A percentile compares a stretch with the other conserved stretches of the same genome.
phyloP scores from a whole-genome alignment of 2,797 vertebrate genomes.

The Hippopotamyrus pictus region DNA sequence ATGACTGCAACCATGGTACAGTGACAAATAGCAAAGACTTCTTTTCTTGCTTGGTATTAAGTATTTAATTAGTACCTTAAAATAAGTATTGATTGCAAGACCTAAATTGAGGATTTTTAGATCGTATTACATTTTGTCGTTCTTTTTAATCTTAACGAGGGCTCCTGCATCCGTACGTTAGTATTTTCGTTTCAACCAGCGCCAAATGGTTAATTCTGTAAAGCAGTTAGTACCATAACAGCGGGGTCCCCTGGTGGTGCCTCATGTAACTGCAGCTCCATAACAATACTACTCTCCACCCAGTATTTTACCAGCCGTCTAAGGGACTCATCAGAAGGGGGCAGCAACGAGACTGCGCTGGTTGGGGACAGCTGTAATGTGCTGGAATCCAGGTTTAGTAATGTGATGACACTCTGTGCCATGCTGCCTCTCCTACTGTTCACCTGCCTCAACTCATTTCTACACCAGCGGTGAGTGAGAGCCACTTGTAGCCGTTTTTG shows the following conservation, averaged over 20 bases:
- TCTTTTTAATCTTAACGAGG: not conserved
- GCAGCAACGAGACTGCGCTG: not conserved
- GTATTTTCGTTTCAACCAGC: not conserved
- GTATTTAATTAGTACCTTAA: not conserved
- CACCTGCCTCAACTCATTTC: constrained; percentile 81
- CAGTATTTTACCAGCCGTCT: constrained; percentile 80
- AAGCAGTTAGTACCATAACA: not conserved
- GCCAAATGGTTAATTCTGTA: not conserved
- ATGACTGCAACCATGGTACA: constrained; percentile 78
- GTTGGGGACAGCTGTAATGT: not conserved
- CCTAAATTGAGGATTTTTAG: not conserved
- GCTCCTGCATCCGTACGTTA: not conserved
- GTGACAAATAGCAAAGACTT: not conserved
- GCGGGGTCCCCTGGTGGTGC: not conserved
- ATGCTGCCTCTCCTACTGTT: constrained; percentile 82
- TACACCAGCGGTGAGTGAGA: constrained; percentile 69
- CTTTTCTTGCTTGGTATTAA: not conserved
- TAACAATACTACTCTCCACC: not conserved
- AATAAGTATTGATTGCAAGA: not conserved
- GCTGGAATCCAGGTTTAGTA: constrained; percentile 71
- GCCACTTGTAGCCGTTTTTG: too few species aligned
- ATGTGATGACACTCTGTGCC: constrained; percentile 81
- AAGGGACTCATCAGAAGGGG: constrained; percentile 12
- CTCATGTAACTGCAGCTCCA: not conserved
- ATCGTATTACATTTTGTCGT: not conserved